Percentiles rank a stretch among this genome's conserved stretches.
These are phyloP conservation scores for Astreopora myriophthalma DNA, from an alignment of 64 coral and sea anemone genomes.

Conservation along the genomic window DNA sequence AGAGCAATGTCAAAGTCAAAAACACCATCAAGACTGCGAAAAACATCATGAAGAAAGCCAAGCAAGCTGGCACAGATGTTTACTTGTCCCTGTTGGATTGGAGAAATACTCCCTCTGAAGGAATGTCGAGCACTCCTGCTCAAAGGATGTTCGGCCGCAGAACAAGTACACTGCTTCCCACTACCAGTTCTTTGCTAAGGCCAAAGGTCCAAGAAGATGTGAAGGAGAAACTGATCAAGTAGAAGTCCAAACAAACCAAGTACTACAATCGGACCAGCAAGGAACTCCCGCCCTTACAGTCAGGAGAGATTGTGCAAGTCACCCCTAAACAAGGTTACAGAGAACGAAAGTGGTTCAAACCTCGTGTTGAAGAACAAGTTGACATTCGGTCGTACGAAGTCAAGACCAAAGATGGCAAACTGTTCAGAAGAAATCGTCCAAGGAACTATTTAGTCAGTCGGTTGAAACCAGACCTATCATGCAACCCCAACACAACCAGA, in stretches of 20 bases:
- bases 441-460: neutral
- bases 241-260: neutral
- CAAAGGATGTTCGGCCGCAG: slow-evolving; percentile 11
- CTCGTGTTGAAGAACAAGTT: slow-evolving; percentile 39
- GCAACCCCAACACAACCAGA: neutral
- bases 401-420: slow-evolving; percentile 3
- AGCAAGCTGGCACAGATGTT: too few species aligned
- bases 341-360: neutral
- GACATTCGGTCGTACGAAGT: slow-evolving; percentile 57
- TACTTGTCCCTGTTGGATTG: too few species aligned
- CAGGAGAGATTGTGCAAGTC: too few species aligned
- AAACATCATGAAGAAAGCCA: neutral
- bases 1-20: neutral
- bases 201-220: neutral
- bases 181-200: neutral
- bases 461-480: neutral
- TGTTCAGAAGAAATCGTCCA: slow-evolving; percentile 9
- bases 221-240: neutral
- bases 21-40: neutral
- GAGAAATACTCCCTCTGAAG: neutral
- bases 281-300: neutral
- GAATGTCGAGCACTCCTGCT: neutral
- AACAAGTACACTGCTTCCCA: slow-evolving; percentile 4
- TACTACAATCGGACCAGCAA: neutral
- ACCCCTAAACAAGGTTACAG: neutral